Conservation (phyloP, 2,888 invertebrate species). For the Sylvicola fuscatus region DNA sequence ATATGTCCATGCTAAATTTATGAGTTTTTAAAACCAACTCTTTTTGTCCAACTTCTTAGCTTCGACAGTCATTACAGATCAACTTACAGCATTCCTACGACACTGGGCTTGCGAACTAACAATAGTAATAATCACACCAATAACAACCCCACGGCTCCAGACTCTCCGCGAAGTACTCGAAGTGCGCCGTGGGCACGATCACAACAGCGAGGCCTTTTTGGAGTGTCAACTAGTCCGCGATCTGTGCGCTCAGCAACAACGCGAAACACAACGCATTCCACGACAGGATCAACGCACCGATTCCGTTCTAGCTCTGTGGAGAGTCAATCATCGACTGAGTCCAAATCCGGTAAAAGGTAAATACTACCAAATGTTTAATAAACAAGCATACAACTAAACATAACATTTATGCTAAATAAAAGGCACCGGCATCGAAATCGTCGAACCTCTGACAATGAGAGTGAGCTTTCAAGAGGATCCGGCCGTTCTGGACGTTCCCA, state of each 20-base stretch:
- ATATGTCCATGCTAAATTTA: too few species aligned
- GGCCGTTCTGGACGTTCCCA: conserved; percentile 37
- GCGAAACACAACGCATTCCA: conserved; percentile 12
- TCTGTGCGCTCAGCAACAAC: conserved; percentile 51
- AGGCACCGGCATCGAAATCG: conserved; percentile 64
- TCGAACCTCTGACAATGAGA: conserved; percentile 73
- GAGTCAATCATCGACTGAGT: conserved; percentile 77
- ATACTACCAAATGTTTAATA: background rate
- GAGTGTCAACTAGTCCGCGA: conserved; percentile 55
- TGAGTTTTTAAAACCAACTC: too few species aligned
- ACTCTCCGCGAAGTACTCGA: conserved; percentile 61
- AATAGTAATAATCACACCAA: conserved; percentile 18
- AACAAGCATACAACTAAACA: too few species aligned
- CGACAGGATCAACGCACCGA: conserved; percentile 19
- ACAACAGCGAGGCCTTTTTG: conserved; percentile 55
- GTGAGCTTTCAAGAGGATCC: conserved; percentile 70
- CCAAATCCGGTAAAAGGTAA: conserved; percentile 53
- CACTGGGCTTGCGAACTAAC: conserved; percentile 16
- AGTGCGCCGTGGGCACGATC: conserved; percentile 64
- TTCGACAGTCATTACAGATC: conserved; percentile 30
- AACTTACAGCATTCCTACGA: conserved; percentile 29
- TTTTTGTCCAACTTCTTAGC: too few species aligned
- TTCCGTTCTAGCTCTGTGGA: conserved; percentile 65
- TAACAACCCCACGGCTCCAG: conserved; percentile 26
- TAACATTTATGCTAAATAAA: too few species aligned